A percentile compares a stretch with the other conserved stretches of the same genome.
Evolutionary conservation across 2,888 invertebrate species (phyloP).

Genomic region (Tiliacea citrago): DNA sequence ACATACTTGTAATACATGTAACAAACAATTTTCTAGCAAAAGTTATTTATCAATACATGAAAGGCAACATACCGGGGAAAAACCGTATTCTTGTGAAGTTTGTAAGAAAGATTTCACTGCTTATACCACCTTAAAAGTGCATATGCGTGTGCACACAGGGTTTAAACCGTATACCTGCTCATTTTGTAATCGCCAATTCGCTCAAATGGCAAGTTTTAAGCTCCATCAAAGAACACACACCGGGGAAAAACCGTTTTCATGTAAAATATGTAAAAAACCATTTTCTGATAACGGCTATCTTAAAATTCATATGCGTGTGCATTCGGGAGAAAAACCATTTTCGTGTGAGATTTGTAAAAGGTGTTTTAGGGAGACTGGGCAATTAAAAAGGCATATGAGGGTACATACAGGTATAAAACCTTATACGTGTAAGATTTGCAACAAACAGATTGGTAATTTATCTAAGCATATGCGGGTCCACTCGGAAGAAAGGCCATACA

Average conservation of each 20-base stretch:
- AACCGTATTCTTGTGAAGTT: conserved; percentile 82
- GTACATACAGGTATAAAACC: conserved; percentile 84
- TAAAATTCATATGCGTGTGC: conserved; percentile 86
- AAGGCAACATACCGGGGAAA: conserved; percentile 82
- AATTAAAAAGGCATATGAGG: conserved; percentile 82
- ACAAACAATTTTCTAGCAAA: conserved; percentile 85
- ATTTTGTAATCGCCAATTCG: conserved; percentile 82
- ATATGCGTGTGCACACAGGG: conserved; percentile 85
- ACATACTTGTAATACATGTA: conserved; percentile 80
- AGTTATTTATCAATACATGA: conserved; percentile 85
- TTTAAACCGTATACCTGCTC: conserved; percentile 83
- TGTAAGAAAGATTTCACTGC: conserved; percentile 86
- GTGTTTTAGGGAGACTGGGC: conserved; percentile 82
- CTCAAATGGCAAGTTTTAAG: conserved; percentile 86
- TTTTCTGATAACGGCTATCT: conserved; percentile 87
- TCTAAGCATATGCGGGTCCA: conserved; percentile 85
- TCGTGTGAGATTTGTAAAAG: conserved; percentile 82
- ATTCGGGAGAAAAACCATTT: conserved; percentile 84
- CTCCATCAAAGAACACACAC: conserved; percentile 85
- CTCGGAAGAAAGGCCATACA: conserved; percentile 77
- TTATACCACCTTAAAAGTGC: conserved; percentile 85
- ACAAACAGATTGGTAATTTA: conserved; percentile 85
- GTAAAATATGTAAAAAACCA: conserved; percentile 83
- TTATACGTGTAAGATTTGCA: conserved; percentile 85
- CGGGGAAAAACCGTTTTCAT: conserved; percentile 81